phyloP scores from a whole-genome alignment of 2,888 invertebrate species.

The Drosophila anomelani region DNA sequence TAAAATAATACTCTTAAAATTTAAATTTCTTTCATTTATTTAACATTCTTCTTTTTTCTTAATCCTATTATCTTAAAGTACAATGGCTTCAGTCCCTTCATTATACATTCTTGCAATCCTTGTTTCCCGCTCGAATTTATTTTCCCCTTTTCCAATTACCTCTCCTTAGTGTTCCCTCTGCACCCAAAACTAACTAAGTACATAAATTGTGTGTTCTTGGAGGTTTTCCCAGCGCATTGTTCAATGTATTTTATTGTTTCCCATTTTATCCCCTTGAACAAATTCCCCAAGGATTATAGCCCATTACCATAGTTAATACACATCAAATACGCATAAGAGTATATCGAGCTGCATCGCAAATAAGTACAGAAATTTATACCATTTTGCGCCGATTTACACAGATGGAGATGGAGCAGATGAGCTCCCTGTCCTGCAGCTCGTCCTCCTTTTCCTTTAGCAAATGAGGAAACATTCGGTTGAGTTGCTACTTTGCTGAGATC shows the following conservation, averaged over 20 bases:
- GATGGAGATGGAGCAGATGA: constrained; percentile 3
- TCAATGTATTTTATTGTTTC: neutral
- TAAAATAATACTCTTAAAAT: neutral
- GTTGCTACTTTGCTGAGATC: constrained; percentile 23
- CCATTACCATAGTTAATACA: constrained; percentile 16
- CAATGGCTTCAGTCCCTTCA: neutral
- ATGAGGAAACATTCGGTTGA: constrained; percentile 36
- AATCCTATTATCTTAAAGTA: neutral
- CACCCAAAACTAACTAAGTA: neutral
- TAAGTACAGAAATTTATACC: constrained; percentile 41
- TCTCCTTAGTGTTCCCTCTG: no score
- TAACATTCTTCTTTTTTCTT: no score
- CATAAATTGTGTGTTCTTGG: neutral
- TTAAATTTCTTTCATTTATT: neutral
- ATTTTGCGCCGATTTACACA: constrained; percentile 40
- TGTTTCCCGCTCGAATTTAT: neutral
- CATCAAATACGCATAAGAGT: constrained; percentile 11
- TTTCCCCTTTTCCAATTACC: neutral
- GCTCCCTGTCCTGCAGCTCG: constrained; percentile 1
- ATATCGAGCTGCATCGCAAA: constrained; percentile 21
- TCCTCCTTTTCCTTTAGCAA: constrained; percentile 10
- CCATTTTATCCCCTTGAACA: neutral
- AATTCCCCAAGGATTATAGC: neutral
- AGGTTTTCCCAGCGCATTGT: neutral
- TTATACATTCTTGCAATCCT: neutral